Base-by-base conservation (phyloP, 2,888 invertebrate species). In the Drosophila mimica region DNA sequence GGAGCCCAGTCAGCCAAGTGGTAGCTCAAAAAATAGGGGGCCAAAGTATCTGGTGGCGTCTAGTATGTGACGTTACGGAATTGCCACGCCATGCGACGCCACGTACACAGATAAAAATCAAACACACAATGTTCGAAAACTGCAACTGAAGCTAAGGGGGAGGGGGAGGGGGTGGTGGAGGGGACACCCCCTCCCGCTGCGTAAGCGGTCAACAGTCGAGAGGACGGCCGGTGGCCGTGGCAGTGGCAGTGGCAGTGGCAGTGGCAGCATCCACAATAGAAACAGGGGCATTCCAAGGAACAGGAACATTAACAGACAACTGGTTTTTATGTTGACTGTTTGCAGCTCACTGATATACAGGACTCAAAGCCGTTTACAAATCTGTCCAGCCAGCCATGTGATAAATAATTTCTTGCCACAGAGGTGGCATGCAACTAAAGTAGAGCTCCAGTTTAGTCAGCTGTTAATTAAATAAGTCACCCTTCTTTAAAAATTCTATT, bases 101-200 rank as follows among this genome's bases (percentile, higher is more conserved):
- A 84, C 82, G 80, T 84, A 84, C 80, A 75, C 75, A 83, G 87
- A 84, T 83, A 82, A 74, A 83, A 83, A 84, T 84, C 83, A 84
- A 80, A 72, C 66, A 73, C 69, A 79, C 76, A 76, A 75, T 79
- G 81, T 71, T 58, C 68, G 61, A 76, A 70, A 79, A 83, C 58
- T 79, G 74, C 67, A 76, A 59, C 59, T 56, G 64, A 74, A 64
- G 59, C 53, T 56, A 30, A 46, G 46, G 3, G 11, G 4, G 20
- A 15, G 0, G 17, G 4, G 36, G 7, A 0, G 17, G 36, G 0
- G 0, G 17, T 0, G 36, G 15, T 0, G 17, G 17, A 0, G 7
- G 3, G 5, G 33, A 1, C 0, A 20, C n/a, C 15, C 13, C 25
- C 13, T 5, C 30, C 3, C 25, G 25, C 25, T 25, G 25, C 25